Conservation (phyloP, 2,113 vertebrate species). For the Sakesphorus luctuosus region DNA sequence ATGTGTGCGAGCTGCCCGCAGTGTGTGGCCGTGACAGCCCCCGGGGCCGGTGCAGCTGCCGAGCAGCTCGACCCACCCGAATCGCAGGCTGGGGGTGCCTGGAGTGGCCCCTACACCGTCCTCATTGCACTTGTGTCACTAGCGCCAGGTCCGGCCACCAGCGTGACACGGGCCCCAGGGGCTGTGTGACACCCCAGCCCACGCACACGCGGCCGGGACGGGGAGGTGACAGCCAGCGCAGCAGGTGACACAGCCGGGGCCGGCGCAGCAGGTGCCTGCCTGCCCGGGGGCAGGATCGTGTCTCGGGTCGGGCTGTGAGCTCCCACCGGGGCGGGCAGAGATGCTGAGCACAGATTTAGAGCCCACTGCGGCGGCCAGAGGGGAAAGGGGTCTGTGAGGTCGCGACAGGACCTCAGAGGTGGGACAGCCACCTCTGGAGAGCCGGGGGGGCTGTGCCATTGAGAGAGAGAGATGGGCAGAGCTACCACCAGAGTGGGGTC, state of each 20-base stretch:
- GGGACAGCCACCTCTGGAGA: not conserved
- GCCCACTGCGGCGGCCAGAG: rapidly evolving
- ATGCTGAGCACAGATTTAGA: not conserved
- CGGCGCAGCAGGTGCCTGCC: not conserved
- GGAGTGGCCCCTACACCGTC: not conserved
- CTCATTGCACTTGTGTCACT: not conserved
- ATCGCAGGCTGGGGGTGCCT: not conserved
- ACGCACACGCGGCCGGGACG: rapidly evolving
- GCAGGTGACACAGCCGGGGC: rapidly evolving
- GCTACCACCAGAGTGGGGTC: rapidly evolving
- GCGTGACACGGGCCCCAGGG: rapidly evolving
- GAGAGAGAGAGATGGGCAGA: rapidly evolving
- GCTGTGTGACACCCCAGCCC: not conserved
- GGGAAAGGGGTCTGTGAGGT: not conserved
- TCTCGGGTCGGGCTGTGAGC: not conserved
- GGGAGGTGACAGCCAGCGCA: not conserved
- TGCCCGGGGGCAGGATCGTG: rapidly evolving
- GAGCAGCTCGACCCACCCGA: not conserved
- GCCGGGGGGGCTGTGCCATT: rapidly evolving
- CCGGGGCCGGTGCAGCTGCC: not conserved
- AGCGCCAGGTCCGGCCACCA: rapidly evolving
- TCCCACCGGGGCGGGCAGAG: rapidly evolving
- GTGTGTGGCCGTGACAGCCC: not conserved
- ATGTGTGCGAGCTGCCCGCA: not conserved
- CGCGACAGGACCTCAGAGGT: rapidly evolving